Base-by-base conservation (phyloP, 2,797 vertebrate species). In the Acridotheres tristis region DNA sequence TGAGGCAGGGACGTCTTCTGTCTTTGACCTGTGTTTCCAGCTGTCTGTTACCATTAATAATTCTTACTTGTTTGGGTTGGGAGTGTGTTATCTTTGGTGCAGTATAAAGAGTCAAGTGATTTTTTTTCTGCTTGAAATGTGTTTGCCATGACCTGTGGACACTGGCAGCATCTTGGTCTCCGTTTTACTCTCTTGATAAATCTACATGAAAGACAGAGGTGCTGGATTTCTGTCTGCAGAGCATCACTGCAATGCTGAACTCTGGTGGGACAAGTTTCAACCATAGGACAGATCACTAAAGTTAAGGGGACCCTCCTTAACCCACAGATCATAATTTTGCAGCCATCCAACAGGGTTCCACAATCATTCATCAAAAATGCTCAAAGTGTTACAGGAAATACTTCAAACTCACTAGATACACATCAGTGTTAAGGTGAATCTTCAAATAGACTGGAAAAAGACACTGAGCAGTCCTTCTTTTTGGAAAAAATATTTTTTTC, bases 1-100 rank as follows among this genome's bases (percentile, higher is more conserved):
- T 15, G 36, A 87, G 79, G 66, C 68, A 80, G 42, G 89, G 62
- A 85, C 1, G 0, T 73, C 62, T 88, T 65, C 16, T 78, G 85
- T 45, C 85, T 82, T 94, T 95, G 88, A 85, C 86, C 74, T 47
- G 5, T 85, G 71, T 79, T 93, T 83, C 53, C 48, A 85, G 68
- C 50, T 83, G 48, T 51, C 72, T 62, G 54, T 85, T 89, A 75
- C 58, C 84, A 68, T 92, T 74, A 92, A 54, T 92, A 66, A 78
- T 65, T 73, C 47, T 40, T 67, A 74, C 9, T 65, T 62, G 16
- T 67, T 54, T 87, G 68, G 42, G 62, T 29, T 42, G 23, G 38
- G 54, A 68, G 65, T 63, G 20, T 63, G 17, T 59, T 75, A 65
- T 40, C 43, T 50, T 61, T 81, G 42, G n/a, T 36, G 36, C 38